phyloP scores from a whole-genome alignment of 30 jellyfish, hydroid and myxozoan species.

The Euphysa ruthae region DNA sequence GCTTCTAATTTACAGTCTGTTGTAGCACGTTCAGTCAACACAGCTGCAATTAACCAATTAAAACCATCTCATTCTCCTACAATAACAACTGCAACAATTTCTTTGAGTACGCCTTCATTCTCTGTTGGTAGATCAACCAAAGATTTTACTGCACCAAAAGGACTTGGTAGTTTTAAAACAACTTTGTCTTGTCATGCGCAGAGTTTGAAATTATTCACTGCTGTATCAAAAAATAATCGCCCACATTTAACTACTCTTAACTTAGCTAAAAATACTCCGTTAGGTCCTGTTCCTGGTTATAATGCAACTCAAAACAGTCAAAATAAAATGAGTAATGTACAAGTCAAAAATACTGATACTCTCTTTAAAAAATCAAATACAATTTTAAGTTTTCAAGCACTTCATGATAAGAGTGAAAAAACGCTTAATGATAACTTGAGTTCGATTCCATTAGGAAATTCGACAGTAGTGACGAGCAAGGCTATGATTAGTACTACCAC shows the following conservation, averaged over 20 bases:
- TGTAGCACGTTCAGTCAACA: slow-evolving; percentile 27
- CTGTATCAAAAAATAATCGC: slow-evolving; percentile 18
- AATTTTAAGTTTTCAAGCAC: not conserved
- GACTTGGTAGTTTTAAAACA: slow-evolving; percentile 35
- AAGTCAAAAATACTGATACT: too few species aligned
- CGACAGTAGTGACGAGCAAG: slow-evolving; percentile 3
- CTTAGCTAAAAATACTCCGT: slow-evolving; percentile 1
- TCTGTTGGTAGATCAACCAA: slow-evolving; percentile 9
- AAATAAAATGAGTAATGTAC: slow-evolving; percentile 1
- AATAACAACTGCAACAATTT: not conserved
- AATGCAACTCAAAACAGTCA: slow-evolving; percentile 5
- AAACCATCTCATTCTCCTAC: not conserved
- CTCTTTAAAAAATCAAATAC: too few species aligned
- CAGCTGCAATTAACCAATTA: slow-evolving; percentile 5
- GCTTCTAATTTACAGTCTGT: slow-evolving; percentile 35
- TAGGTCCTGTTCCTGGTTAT: slow-evolving; percentile 9
- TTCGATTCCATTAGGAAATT: not conserved
- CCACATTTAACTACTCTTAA: not conserved
- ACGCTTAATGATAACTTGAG: not conserved
- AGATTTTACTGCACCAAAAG: slow-evolving; percentile 1
- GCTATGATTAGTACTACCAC: not conserved
- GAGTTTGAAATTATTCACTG: slow-evolving; percentile 32
- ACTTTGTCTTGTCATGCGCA: slow-evolving; percentile 26
- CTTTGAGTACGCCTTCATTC: slow-evolving; percentile 7
- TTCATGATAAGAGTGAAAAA: not conserved